Conservation (phyloP, 2,888 invertebrate genomes). For the Hypselothyrea guttata region DNA sequence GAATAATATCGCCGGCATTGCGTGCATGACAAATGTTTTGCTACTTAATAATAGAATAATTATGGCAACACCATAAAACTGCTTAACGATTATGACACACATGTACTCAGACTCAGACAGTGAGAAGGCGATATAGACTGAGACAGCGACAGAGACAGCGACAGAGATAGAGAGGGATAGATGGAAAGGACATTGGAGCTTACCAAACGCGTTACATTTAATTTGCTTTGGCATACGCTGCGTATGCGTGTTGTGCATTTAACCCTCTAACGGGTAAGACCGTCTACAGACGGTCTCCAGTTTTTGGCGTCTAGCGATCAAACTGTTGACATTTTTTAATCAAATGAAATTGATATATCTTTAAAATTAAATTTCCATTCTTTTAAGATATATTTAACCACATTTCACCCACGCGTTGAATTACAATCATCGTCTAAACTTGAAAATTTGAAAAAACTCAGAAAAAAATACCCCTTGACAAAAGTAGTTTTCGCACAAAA, state of each 20-base stretch:
- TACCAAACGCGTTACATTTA: background rate
- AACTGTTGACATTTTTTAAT: too few relatives aligned
- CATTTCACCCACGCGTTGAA: too few relatives aligned
- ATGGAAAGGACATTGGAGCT: background rate
- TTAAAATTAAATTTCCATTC: too few relatives aligned
- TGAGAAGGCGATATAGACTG: background rate
- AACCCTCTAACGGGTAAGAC: too few relatives aligned
- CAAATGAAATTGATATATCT: too few relatives aligned
- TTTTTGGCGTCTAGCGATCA: too few relatives aligned
- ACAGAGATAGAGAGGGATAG: background rate
- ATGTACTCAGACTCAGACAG: constrained; percentile 19
- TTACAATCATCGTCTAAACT: too few relatives aligned
- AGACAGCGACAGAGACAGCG: background rate
- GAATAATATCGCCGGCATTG: constrained; percentile 42
- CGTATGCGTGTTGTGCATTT: constrained; percentile 37
- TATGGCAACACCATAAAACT: constrained; percentile 71
- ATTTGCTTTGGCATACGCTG: constrained; percentile 22
- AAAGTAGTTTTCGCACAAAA: too few relatives aligned
- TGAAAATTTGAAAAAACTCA: too few relatives aligned
- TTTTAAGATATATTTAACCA: too few relatives aligned
- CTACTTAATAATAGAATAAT: constrained; percentile 76
- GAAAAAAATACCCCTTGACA: too few relatives aligned
- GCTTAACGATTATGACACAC: constrained; percentile 68
- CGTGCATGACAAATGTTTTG: constrained; percentile 72
- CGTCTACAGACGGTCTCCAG: too few relatives aligned